A percentile compares a stretch with the other conserved stretches of the same genome.
These are phyloP conservation scores for Tauraco hartlaubi DNA, from an alignment of 2,797 vertebrate species.

Conservation along the genomic window DNA sequence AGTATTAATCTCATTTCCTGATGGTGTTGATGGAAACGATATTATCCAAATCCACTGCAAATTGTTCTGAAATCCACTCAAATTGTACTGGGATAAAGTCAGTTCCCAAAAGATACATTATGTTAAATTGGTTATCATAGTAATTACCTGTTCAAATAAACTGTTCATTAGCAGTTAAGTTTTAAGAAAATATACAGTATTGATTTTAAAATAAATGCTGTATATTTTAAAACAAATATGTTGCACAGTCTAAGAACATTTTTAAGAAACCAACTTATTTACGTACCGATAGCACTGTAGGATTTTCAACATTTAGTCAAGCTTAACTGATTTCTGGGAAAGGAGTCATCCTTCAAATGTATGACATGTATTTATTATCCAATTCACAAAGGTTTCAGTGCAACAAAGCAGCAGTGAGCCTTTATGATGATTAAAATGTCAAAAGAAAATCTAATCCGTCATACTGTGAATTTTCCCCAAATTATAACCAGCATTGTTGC, in stretches of 20 bases:
- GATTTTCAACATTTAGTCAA: slow-evolving; percentile 18
- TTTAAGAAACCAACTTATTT: neutral
- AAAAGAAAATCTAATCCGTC: slow-evolving; percentile 41
- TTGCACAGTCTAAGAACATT: neutral
- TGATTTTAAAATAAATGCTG: neutral
- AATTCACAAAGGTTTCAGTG: slow-evolving; percentile 35
- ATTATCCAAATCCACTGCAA: neutral
- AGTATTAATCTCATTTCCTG: neutral
- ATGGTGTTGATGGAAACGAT: neutral
- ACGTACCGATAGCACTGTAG: neutral
- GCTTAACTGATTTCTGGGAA: slow-evolving; percentile 1
- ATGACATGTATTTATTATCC: slow-evolving; percentile 44
- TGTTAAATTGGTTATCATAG: neutral
- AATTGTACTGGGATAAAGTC: neutral
- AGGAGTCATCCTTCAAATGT: slow-evolving; percentile 34
- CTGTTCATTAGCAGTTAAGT: neutral
- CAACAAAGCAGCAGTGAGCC: slow-evolving; percentile 28
- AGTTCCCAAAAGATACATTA: neutral
- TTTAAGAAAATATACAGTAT: neutral
- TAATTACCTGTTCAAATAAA: neutral
- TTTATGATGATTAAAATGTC: slow-evolving; percentile 56
- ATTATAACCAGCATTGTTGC: neutral
- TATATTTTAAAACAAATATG: neutral
- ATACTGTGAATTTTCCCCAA: neutral
- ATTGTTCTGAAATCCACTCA: neutral